phyloP scores from a whole-genome alignment of 2,113 vertebrate genomes.

The Conger conger region DNA sequence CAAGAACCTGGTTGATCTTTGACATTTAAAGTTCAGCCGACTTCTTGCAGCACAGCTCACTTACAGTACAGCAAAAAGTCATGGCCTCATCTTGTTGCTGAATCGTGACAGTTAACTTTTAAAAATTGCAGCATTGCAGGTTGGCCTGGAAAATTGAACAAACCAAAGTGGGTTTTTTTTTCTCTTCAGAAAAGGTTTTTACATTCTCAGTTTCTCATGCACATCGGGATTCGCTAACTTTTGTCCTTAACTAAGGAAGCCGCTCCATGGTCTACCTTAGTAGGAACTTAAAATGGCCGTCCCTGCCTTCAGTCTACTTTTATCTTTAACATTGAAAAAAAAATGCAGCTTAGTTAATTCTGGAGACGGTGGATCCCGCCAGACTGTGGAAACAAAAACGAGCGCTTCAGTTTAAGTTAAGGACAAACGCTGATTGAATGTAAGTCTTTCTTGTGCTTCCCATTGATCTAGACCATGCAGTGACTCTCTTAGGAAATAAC shows the following conservation, averaged over 20 bases:
- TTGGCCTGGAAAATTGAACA: not conserved
- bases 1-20: not conserved
- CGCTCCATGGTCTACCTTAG: too few species aligned
- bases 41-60: not conserved
- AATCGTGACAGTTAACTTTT: not conserved
- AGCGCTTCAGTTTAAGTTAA: not conserved
- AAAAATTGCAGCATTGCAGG: not conserved
- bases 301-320: not conserved
- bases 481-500: not conserved
- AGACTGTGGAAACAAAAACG: not conserved
- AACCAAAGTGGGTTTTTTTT: not conserved
- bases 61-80: not conserved
- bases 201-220: too few species aligned
- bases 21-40: not conserved
- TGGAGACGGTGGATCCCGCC: not conserved
- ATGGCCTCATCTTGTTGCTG: not conserved
- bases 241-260: not conserved
- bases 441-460: not conserved
- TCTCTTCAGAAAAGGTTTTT: too few species aligned
- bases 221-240: not conserved
- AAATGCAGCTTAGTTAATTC: not conserved
- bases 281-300: not conserved
- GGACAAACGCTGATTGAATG: not conserved
- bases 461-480: not conserved
- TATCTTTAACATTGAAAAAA: not conserved